Percentiles rank a stretch among this genome's conserved stretches.
Conservation (phyloP, 2,113 vertebrate species). For the Hemichromis elongatus region DNA sequence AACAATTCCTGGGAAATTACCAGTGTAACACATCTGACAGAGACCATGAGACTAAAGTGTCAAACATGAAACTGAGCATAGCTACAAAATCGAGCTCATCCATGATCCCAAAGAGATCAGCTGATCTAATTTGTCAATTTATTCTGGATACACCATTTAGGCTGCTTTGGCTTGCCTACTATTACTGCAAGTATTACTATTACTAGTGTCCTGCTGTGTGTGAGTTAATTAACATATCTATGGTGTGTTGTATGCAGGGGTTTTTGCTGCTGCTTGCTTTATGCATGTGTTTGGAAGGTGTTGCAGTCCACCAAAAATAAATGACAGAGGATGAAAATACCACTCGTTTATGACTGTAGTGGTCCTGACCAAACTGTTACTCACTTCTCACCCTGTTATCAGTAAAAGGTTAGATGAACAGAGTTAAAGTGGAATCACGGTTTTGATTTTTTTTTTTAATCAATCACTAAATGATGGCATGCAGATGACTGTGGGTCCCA, state of each 20-base stretch:
- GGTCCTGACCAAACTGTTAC: not conserved
- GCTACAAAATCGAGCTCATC: not conserved
- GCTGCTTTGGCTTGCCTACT: not conserved
- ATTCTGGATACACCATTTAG: not conserved
- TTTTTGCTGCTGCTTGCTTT: not conserved
- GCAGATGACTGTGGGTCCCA: not conserved
- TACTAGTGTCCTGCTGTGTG: too few species aligned
- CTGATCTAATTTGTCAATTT: not conserved
- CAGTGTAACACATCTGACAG: rapidly evolving
- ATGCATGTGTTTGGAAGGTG: not conserved
- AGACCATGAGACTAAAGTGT: not conserved
- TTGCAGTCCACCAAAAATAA: not conserved
- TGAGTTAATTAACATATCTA: not conserved
- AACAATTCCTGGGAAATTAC: not conserved
- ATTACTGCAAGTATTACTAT: too few species aligned
- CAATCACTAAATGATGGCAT: not conserved
- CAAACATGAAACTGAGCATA: rapidly evolving
- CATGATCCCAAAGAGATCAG: not conserved
- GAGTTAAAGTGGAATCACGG: not conserved
- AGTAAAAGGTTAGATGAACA: not conserved
- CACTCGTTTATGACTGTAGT: not conserved
- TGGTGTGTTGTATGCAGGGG: not conserved
- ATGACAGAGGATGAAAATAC: not conserved
- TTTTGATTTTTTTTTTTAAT: not conserved
- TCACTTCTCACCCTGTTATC: not conserved